Evolutionary conservation across 2,113 vertebrate species (phyloP).

Genomic region (Passer montanus): DNA sequence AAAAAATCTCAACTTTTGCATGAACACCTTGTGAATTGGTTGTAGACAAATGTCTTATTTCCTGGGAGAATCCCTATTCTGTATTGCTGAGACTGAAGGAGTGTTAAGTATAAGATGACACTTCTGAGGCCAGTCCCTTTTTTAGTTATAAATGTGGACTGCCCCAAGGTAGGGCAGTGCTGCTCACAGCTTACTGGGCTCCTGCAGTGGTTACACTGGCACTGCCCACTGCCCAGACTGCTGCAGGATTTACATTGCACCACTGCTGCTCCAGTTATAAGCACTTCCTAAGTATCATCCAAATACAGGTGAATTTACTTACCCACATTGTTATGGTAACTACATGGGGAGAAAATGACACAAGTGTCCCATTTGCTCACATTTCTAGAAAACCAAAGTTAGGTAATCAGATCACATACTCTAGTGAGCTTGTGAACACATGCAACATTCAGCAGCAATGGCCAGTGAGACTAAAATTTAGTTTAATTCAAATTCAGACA

Average conservation of each 20-base stretch:
- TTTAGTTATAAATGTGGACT: neutral
- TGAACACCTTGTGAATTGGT: neutral
- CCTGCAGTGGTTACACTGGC: neutral
- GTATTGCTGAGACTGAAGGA: neutral
- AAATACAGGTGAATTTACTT: neutral
- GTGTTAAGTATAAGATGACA: neutral
- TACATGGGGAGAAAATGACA: neutral
- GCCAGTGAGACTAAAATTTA: neutral
- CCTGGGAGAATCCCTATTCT: neutral
- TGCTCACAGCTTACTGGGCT: neutral
- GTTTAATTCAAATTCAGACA: neutral
- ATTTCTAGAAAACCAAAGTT: neutral
- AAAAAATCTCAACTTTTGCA: neutral
- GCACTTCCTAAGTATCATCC: neutral
- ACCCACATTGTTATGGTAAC: neutral
- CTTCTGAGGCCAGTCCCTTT: rapidly evolving
- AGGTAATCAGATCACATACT: neutral
- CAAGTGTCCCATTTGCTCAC: neutral
- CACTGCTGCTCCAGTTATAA: neutral
- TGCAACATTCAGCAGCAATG: neutral
- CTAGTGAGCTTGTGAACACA: neutral
- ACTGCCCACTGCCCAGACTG: neutral
- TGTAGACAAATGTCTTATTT: neutral
- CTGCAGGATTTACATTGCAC: neutral
- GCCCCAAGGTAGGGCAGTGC: neutral